A percentile compares a stretch with the other conserved stretches of the same genome.
phyloP scores from a whole-genome alignment of 2,113 vertebrate species.

The Nannobrachium achirus region DNA sequence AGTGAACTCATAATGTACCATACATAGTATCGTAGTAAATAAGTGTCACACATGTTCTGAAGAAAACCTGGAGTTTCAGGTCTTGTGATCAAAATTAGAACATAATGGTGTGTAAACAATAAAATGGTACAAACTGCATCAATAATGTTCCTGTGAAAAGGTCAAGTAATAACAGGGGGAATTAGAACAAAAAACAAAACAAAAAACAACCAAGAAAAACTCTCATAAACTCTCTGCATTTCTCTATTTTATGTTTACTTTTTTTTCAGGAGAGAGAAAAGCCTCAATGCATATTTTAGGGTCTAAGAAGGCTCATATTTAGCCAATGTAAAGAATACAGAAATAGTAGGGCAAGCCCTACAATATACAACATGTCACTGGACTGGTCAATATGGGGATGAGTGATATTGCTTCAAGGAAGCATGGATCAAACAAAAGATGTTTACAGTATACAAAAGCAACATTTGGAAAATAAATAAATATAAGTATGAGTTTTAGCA shows the following conservation, averaged over 20 bases:
- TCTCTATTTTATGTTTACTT: conserved; percentile 36
- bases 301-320: conserved; percentile 68
- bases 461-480: conserved; percentile 82
- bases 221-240: conserved; percentile 16
- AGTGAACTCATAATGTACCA: too few species aligned
- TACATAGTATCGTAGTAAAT: too few species aligned
- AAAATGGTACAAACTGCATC: conserved; percentile 43
- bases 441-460: conserved; percentile 93
- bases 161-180: conserved; percentile 43
- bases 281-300: conserved; percentile 31
- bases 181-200: conserved; percentile 50
- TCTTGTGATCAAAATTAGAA: too few species aligned
- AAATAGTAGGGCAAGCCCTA: conserved; percentile 70
- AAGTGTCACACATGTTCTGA: too few species aligned
- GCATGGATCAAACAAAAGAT: conserved; percentile 96
- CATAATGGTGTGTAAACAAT: too few species aligned
- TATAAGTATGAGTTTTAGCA: conserved; percentile 84
- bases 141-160: conserved; percentile 37
- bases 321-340: conserved; percentile 57
- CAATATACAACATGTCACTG: conserved; percentile 84
- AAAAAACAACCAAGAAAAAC: conserved; percentile 31
- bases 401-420: conserved; percentile 98
- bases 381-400: conserved; percentile 96
- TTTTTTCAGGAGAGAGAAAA: conserved; percentile 49
- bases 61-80: too few species aligned